Evolutionary conservation across 2,888 invertebrate genomes (phyloP).

Genomic region (Dicyrtoma fusca): DNA sequence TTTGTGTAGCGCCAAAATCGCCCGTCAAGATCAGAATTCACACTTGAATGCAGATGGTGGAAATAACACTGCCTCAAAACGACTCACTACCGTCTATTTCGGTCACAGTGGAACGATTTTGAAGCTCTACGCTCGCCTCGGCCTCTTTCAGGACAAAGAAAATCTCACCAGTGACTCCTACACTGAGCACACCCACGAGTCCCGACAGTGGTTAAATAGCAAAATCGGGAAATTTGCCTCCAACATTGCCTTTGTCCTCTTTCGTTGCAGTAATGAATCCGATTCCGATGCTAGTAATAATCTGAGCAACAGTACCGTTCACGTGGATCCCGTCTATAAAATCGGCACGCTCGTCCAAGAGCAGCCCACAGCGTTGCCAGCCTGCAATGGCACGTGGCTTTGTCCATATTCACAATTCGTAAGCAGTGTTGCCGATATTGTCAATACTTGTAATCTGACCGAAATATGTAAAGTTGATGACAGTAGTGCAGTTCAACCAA

Average conservation of each 20-base stretch:
- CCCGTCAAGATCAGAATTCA: too few relatives aligned
- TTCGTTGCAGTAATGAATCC: slow-evolving; percentile 53
- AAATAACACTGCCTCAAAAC: too few relatives aligned
- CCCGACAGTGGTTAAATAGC: slow-evolving; percentile 65
- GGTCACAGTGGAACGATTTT: slow-evolving; percentile 81
- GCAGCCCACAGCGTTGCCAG: slow-evolving; percentile 67
- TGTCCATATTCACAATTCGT: slow-evolving; percentile 69
- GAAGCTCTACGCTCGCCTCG: slow-evolving; percentile 73
- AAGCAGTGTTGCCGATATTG: slow-evolving; percentile 65
- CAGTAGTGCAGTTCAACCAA: too few relatives aligned
- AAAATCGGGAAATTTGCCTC: slow-evolving; percentile 77
- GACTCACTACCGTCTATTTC: slow-evolving; percentile 69
- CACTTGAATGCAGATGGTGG: too few relatives aligned
- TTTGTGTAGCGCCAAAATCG: slow-evolving; percentile 6
- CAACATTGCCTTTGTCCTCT: slow-evolving; percentile 62
- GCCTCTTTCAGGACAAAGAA: slow-evolving; percentile 70
- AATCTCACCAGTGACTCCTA: slow-evolving; percentile 66
- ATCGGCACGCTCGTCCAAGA: slow-evolving; percentile 68
- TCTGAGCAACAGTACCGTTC: slow-evolving; percentile 62
- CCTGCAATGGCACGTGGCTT: slow-evolving; percentile 68
- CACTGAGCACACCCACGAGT: slow-evolving; percentile 4
- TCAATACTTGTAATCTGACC: slow-evolving; percentile 70
- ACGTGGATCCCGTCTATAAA: slow-evolving; percentile 60
- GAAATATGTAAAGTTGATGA: slow-evolving; percentile 65
- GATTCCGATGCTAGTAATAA: background rate